Conservation (phyloP, 2,113 vertebrate species). For the Lampris incognitus region DNA sequence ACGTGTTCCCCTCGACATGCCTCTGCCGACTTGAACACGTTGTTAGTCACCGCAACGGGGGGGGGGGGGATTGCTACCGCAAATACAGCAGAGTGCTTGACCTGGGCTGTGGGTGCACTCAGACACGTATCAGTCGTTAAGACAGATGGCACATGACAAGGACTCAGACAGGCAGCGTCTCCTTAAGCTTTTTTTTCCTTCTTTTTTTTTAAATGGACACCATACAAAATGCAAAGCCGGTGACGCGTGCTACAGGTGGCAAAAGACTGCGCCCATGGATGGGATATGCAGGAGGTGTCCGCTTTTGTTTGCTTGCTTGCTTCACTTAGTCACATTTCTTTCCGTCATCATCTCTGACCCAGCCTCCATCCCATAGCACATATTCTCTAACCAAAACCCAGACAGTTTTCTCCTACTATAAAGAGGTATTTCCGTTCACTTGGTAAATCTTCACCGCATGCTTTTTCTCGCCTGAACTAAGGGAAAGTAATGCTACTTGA, state of each 20-base stretch:
- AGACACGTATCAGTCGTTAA: slow-evolving; percentile 57
- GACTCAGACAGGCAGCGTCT: slow-evolving; percentile 54
- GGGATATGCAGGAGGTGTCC: slow-evolving; percentile 45
- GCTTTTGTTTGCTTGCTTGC: slow-evolving; percentile 58
- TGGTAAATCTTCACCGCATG: background rate
- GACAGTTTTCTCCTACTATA: background rate
- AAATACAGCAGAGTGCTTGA: slow-evolving; percentile 67
- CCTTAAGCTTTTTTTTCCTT: slow-evolving; percentile 46
- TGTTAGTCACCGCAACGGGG: slow-evolving; percentile 60
- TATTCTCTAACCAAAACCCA: slow-evolving; percentile 18
- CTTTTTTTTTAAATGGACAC: slow-evolving; percentile 26
- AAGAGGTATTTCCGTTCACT: slow-evolving; percentile 7
- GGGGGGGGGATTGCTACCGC: slow-evolving; percentile 47
- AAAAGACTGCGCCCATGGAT: slow-evolving; percentile 54
- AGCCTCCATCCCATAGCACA: slow-evolving; percentile 32
- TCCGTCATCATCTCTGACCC: slow-evolving; percentile 17
- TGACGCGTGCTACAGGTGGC: slow-evolving; percentile 75
- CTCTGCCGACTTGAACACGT: slow-evolving; percentile 52
- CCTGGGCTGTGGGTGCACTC: slow-evolving; percentile 56
- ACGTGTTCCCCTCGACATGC: slow-evolving; percentile 53
- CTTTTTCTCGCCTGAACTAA: slow-evolving; percentile 15
- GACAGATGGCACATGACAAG: slow-evolving; percentile 62
- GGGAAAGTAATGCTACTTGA: slow-evolving; percentile 33
- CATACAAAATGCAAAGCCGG: slow-evolving; percentile 58
- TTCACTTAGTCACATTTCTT: slow-evolving; percentile 45